Percentiles rank a stretch among this genome's conserved stretches.
Evolutionary conservation across 2,888 invertebrate species (phyloP).

Genomic region (Tachina fera): DNA sequence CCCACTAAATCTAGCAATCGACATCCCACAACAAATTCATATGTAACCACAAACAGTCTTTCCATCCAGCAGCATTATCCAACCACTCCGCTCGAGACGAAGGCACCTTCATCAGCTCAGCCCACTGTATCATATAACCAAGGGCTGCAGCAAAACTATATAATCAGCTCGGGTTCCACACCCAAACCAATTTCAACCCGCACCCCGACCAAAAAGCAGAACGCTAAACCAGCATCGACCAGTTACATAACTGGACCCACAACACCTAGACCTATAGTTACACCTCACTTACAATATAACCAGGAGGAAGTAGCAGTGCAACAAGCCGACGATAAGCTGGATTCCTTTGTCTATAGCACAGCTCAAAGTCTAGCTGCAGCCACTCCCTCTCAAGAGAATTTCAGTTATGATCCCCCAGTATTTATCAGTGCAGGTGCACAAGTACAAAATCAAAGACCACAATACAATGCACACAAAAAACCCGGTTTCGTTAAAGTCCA

Average conservation of each 20-base stretch:
- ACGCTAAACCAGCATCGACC: constrained; percentile 82
- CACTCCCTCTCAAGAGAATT: constrained; percentile 72
- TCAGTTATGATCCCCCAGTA: constrained; percentile 74
- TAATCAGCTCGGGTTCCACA: constrained; percentile 41
- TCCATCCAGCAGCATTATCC: constrained; percentile 54
- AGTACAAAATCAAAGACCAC: constrained; percentile 74
- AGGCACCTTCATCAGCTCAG: constrained; percentile 47
- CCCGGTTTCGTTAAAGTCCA: constrained; percentile 80
- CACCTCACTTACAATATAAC: constrained; percentile 77
- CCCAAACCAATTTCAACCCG: constrained; percentile 36
- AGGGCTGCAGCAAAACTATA: constrained; percentile 79
- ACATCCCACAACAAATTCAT: constrained; percentile 31
- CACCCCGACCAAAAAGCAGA: constrained; percentile 65
- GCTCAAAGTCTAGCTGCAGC: constrained; percentile 75
- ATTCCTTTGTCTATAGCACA: constrained; percentile 78
- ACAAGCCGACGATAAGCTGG: constrained; percentile 80
- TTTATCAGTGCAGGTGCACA: constrained; percentile 79
- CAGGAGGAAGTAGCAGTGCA: constrained; percentile 77
- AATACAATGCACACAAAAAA: constrained; percentile 76
- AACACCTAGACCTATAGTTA: constrained; percentile 83
- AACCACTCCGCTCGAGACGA: constrained; percentile 42
- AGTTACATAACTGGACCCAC: constrained; percentile 84
- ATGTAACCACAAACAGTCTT: constrained; percentile 51
- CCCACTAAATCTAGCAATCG: constrained; percentile 64
- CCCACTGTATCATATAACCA: constrained; percentile 71